A percentile compares a stretch with the other conserved stretches of the same genome.
Evolutionary conservation across 2,113 vertebrate species (phyloP).

Genomic region (Zosterops borbonicus): DNA sequence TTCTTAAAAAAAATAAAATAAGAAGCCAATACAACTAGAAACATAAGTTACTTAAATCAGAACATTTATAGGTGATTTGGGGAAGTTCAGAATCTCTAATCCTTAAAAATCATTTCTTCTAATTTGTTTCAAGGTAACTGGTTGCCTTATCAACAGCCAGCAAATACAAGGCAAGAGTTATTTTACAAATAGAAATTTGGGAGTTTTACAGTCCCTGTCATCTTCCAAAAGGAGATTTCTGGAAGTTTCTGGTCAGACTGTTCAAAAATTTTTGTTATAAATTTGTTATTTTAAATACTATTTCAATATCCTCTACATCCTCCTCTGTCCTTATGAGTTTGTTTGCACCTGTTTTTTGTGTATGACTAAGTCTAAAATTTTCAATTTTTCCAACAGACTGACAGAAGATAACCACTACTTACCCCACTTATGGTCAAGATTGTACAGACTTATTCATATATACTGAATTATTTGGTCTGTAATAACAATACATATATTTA

Average conservation of each 20-base stretch:
- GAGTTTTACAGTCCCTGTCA: not conserved
- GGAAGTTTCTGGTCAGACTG: not conserved
- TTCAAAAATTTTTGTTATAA: not conserved
- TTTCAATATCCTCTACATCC: not conserved
- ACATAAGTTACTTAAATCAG: not conserved
- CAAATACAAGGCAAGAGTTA: not conserved
- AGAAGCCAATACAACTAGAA: not conserved
- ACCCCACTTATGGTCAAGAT: slow-evolving; percentile 2
- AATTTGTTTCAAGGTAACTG: not conserved
- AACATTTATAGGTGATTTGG: not conserved
- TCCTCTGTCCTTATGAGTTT: not conserved
- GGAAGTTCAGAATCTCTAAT: not conserved
- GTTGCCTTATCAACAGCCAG: not conserved
- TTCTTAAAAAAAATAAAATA: not conserved
- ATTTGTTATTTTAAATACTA: not conserved
- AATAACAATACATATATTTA: slow-evolving; percentile 66
- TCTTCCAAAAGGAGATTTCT: not conserved
- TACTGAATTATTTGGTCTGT: slow-evolving; percentile 36
- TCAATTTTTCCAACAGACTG: not conserved
- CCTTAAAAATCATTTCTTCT: not conserved
- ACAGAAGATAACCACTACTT: slow-evolving; percentile 21
- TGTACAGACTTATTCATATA: slow-evolving; percentile 6
- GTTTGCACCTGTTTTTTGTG: not conserved
- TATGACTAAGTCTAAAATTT: slow-evolving; percentile 1
- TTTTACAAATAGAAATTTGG: not conserved